phyloP scores from a whole-genome alignment of 2,888 invertebrate genomes.

The Lithosia quadra region DNA sequence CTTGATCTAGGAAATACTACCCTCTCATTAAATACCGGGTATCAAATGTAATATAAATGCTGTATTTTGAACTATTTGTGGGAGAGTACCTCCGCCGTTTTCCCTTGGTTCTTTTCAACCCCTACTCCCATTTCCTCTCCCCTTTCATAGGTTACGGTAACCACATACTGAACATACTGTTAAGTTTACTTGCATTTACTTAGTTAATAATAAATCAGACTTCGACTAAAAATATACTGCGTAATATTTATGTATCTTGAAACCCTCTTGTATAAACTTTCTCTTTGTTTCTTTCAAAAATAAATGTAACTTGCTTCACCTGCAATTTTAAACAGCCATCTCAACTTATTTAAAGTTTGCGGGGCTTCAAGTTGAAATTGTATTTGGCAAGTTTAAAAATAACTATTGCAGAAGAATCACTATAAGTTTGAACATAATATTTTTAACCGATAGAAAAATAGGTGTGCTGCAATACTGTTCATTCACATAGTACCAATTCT shows the following conservation, averaged over 20 bases:
- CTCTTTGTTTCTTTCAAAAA: background rate
- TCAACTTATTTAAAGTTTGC: constrained; percentile 4
- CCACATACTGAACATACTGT: background rate
- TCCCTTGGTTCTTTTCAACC: too few relatives aligned
- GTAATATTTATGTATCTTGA: too few relatives aligned
- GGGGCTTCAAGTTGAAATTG: background rate
- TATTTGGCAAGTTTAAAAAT: background rate
- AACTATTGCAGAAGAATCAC: background rate
- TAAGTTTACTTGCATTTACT: background rate
- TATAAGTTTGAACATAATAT: background rate
- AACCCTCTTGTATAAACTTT: too few relatives aligned
- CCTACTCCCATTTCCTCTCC: background rate
- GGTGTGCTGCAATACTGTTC: background rate
- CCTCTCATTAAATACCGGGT: too few relatives aligned
- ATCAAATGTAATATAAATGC: too few relatives aligned
- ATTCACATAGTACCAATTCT: background rate
- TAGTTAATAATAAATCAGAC: background rate
- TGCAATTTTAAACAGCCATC: background rate
- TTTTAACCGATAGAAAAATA: background rate
- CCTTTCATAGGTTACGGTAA: background rate
- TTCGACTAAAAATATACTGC: too few relatives aligned
- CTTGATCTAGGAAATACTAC: too few relatives aligned
- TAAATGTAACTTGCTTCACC: background rate
- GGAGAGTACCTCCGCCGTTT: too few relatives aligned
- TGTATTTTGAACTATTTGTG: too few relatives aligned